These are phyloP conservation scores for Epizoanthus illoricatus DNA, from an alignment of 92 coral and sea anemone genomes.

Conservation along the genomic window DNA sequence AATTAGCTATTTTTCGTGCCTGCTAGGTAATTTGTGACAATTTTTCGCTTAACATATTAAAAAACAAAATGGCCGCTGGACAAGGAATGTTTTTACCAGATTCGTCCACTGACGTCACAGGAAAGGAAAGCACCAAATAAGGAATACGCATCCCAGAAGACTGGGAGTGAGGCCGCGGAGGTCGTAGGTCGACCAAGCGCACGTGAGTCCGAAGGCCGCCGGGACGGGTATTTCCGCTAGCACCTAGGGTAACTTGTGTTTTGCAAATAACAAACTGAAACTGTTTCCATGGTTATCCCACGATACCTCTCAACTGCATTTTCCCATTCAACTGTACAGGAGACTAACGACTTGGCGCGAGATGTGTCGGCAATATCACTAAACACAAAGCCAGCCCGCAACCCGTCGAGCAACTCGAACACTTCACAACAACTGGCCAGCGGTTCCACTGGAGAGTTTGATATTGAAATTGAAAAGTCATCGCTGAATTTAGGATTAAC, in stretches of 20 bases:
- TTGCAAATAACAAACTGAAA: not conserved
- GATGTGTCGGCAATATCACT: not conserved
- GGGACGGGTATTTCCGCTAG: no score
- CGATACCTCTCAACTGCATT: not conserved
- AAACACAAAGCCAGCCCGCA: not conserved
- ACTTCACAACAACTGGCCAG: not conserved
- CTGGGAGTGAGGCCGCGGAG: no score
- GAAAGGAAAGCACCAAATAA: no score
- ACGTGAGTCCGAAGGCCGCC: no score
- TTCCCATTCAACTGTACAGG: not conserved
- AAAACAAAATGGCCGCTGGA: no score
- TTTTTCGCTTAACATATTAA: no score
- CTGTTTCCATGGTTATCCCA: not conserved
- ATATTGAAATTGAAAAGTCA: constrained; percentile 61
- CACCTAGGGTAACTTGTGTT: not conserved
- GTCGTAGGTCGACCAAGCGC: no score
- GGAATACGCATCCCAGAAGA: no score
- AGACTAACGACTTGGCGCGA: not conserved
- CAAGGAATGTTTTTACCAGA: no score
- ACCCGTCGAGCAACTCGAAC: not conserved
- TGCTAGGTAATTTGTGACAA: no score
- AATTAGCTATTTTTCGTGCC: no score
- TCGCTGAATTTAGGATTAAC: constrained; percentile 73
- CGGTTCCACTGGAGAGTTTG: constrained; percentile 28
- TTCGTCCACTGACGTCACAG: no score